phyloP scores from a whole-genome alignment of 2,113 vertebrate species.

The Reinhardtius hippoglossoides region DNA sequence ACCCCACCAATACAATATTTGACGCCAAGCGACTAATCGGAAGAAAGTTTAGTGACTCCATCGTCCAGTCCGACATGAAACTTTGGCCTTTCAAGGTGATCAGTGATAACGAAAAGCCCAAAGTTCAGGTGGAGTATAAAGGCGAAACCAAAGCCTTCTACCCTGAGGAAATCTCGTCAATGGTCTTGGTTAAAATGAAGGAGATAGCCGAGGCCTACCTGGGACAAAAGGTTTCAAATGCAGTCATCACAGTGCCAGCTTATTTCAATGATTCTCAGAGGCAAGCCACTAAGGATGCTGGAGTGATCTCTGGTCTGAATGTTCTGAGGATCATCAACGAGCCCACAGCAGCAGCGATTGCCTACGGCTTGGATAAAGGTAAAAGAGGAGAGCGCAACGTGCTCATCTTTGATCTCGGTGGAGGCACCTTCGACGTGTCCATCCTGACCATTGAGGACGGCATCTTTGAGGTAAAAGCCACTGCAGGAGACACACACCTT shows the following conservation, averaged over 20 bases:
- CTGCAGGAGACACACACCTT: slow-evolving; percentile 78
- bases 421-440: slow-evolving; percentile 79
- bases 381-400: slow-evolving; percentile 71
- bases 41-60: slow-evolving; percentile 70
- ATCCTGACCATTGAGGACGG: slow-evolving; percentile 80
- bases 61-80: slow-evolving; percentile 80
- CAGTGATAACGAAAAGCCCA: slow-evolving; percentile 76
- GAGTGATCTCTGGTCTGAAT: slow-evolving; percentile 92
- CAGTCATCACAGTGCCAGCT: slow-evolving; percentile 93
- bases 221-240: slow-evolving; percentile 86
- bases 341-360: slow-evolving; percentile 93
- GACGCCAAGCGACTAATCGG: slow-evolving; percentile 82
- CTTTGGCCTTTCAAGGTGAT: slow-evolving; percentile 83
- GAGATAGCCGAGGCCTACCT: slow-evolving; percentile 81
- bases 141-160: slow-evolving; percentile 79
- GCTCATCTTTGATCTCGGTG: slow-evolving; percentile 79
- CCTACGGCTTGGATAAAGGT: slow-evolving; percentile 91
- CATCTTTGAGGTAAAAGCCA: slow-evolving; percentile 80
- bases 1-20: slow-evolving; percentile 84
- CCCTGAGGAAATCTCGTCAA: slow-evolving; percentile 82
- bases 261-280: slow-evolving; percentile 97
- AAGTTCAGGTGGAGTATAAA: slow-evolving; percentile 82
- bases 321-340: slow-evolving; percentile 93
- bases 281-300: slow-evolving; percentile 93
- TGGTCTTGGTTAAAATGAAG: slow-evolving; percentile 83